A percentile compares a stretch with the other conserved stretches of the same genome.
phyloP scores from a whole-genome alignment of 2,797 vertebrate genomes.

The Emydoidea blandingii region DNA sequence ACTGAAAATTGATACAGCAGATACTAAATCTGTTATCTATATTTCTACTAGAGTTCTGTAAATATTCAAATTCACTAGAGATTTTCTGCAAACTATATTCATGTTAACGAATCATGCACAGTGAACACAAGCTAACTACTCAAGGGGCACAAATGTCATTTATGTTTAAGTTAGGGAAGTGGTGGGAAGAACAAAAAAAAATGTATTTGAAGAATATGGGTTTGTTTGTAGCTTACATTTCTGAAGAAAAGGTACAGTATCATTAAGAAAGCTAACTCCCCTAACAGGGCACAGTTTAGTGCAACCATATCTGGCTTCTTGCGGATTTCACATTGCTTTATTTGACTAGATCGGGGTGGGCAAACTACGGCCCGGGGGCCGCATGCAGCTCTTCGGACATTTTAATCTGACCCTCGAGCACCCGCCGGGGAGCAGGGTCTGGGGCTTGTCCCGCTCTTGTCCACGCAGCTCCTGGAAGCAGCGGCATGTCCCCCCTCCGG shows the following conservation, averaged over 20 bases:
- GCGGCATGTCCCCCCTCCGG: too few species aligned
- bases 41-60: not conserved
- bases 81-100: not conserved
- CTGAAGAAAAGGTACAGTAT: not conserved
- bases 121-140: not conserved
- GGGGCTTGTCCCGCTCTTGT: too few species aligned
- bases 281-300: not conserved
- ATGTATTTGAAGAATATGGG: not conserved
- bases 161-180: not conserved
- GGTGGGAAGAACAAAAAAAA: not conserved
- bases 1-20: not conserved
- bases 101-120: not conserved
- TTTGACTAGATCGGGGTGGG: not conserved
- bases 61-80: constrained; percentile 6
- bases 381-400: too few species aligned
- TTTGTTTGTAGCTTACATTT: not conserved
- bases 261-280: not conserved
- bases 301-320: not conserved
- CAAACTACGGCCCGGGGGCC: too few species aligned
- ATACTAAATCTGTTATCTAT: not conserved
- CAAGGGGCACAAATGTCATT: constrained; percentile 12
- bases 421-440: too few species aligned
- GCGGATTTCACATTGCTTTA: not conserved
- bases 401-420: too few species aligned
- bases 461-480: too few species aligned